Evolutionary conservation across 2,797 vertebrate species (phyloP).

Genomic region (Thaleichthys pacificus): DNA sequence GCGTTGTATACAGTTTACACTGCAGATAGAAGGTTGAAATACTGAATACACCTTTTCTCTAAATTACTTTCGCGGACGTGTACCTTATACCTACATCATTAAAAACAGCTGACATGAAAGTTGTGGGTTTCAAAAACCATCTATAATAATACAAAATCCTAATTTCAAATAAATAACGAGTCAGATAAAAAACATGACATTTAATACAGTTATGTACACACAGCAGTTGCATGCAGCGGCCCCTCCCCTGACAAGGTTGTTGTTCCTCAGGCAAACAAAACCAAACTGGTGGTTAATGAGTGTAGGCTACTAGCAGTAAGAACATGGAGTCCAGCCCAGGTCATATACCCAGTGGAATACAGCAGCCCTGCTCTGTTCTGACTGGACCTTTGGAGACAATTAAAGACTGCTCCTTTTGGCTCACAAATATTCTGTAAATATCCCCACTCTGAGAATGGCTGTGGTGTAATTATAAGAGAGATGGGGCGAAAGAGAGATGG

Average conservation of each 20-base stretch:
- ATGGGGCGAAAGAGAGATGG: background rate
- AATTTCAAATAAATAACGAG: background rate
- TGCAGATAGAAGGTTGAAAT: background rate
- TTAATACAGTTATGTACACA: no score
- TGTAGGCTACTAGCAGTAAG: conserved; percentile 7
- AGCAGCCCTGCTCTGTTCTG: conserved; percentile 1
- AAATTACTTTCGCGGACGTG: background rate
- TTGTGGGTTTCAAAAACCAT: background rate
- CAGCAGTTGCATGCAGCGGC: no score
- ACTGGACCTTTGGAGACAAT: conserved; percentile 10
- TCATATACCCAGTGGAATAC: background rate
- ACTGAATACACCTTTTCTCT: background rate
- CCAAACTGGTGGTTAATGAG: conserved; percentile 16
- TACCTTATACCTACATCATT: background rate
- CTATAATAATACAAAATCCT: background rate
- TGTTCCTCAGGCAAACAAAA: conserved; percentile 11
- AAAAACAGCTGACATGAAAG: background rate
- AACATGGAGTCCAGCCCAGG: conserved; percentile 7
- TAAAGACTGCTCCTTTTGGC: conserved; percentile 10
- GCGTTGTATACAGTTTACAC: conserved; percentile 27
- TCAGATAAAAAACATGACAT: background rate
- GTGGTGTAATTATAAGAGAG: background rate
- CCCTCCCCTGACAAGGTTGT: background rate
- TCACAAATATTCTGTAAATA: conserved; percentile 8
- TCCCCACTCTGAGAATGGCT: background rate